These are phyloP conservation scores for Ostrea denselamellosa DNA, from an alignment of 1,140 invertebrate species.

Conservation along the genomic window DNA sequence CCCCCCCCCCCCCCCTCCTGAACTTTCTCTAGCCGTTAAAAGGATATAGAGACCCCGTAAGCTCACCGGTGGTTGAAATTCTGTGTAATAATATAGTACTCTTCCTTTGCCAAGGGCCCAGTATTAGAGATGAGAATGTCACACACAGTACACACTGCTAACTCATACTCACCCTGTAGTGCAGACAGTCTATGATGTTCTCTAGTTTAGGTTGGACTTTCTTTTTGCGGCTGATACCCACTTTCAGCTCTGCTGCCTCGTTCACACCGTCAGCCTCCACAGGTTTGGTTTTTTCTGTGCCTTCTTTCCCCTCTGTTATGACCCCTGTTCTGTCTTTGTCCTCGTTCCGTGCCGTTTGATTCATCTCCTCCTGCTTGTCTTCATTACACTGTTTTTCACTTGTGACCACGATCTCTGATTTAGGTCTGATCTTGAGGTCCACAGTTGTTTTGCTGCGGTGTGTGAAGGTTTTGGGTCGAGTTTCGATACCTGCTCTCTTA, in stretches of 20 bases:
- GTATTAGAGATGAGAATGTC: too few relatives aligned
- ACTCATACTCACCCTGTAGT: constrained; percentile 65
- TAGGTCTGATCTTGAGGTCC: constrained; percentile 50
- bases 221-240: constrained; percentile 27
- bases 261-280: not conserved
- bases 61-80: not conserved
- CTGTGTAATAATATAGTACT: not conserved
- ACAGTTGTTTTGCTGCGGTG: constrained; percentile 33
- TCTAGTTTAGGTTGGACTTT: constrained; percentile 61
- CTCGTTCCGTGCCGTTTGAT: constrained; percentile 47
- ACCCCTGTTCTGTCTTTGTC: constrained; percentile 25
- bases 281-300: constrained; percentile 35
- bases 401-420: constrained; percentile 32
- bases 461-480: constrained; percentile 53
- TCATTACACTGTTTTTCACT: not conserved
- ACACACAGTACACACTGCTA: too few relatives aligned
- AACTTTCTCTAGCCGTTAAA: too few relatives aligned
- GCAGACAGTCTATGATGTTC: constrained; percentile 68
- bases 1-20: too few relatives aligned
- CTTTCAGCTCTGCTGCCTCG: constrained; percentile 19
- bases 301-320: not conserved
- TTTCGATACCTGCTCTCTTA: constrained; percentile 61
- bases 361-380: constrained; percentile 33
- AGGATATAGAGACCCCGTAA: not conserved
- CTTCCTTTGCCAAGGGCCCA: too few relatives aligned